Conservation (phyloP, 92 coral and sea anemone species). For the Phenganax marumi region DNA sequence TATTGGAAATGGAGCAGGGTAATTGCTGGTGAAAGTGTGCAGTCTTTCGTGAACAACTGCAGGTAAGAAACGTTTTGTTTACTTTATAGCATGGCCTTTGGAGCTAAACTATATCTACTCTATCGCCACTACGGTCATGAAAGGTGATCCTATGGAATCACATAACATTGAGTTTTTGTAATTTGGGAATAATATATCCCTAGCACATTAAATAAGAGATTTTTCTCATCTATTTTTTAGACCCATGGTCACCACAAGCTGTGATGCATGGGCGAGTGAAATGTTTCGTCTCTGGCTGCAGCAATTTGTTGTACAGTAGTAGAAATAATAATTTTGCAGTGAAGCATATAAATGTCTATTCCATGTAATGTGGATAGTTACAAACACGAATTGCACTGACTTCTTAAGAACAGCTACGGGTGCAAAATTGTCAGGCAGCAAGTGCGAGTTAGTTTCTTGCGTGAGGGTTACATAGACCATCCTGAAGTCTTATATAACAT, state of each 20-base stretch:
- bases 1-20: not conserved
- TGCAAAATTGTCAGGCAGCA: slow-evolving; percentile 4
- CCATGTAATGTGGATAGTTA: not conserved
- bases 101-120: too few species aligned
- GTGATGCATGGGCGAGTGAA: not conserved
- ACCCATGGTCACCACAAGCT: not conserved
- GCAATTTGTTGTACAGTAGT: not conserved
- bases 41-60: not conserved
- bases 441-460: not conserved
- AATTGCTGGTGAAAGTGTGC: not conserved
- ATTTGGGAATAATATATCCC: not conserved
- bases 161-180: not conserved
- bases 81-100: too few species aligned
- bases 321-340: not conserved
- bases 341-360: not conserved
- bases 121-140: too few species aligned
- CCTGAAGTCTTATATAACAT: not conserved
- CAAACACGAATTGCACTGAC: not conserved
- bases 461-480: slow-evolving; percentile 8
- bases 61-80: not conserved
- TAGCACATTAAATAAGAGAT: not conserved
- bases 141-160: too few species aligned
- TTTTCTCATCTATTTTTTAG: not conserved
- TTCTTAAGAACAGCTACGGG: not conserved
- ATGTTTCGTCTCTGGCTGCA: not conserved